A percentile compares a stretch with the other conserved stretches of the same genome.
Conservation (phyloP, 2,113 vertebrate genomes). For the Callocephalon fimbriatum region DNA sequence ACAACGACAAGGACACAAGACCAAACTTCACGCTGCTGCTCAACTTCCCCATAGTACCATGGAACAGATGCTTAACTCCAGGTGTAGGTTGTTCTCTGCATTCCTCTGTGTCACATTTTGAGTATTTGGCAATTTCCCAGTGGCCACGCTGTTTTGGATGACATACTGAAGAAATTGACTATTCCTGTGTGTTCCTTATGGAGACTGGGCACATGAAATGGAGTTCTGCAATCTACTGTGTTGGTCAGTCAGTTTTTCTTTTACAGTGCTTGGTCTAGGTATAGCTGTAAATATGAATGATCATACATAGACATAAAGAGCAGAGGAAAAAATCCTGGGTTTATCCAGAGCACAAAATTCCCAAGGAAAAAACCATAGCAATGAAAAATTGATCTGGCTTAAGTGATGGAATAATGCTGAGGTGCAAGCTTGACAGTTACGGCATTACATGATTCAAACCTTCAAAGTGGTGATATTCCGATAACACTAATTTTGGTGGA, state of each 20-base stretch:
- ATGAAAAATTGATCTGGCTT: not conserved
- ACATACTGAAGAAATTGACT: not conserved
- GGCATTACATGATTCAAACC: not conserved
- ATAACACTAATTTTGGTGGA: not conserved
- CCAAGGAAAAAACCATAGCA: not conserved
- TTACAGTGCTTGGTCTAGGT: not conserved
- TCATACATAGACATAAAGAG: rapidly evolving
- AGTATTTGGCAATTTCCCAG: not conserved
- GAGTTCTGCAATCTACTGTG: not conserved
- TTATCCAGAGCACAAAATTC: not conserved
- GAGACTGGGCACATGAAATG: not conserved
- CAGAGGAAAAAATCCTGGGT: not conserved
- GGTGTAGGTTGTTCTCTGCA: not conserved
- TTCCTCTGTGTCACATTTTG: rapidly evolving
- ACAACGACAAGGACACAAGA: not conserved
- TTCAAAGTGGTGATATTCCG: not conserved
- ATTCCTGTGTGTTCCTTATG: not conserved
- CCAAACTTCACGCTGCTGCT: not conserved
- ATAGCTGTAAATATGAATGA: not conserved
- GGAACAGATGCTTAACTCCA: not conserved
- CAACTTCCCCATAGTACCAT: rapidly evolving
- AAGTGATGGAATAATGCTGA: not conserved
- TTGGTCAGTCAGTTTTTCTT: not conserved
- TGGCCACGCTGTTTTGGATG: not conserved
- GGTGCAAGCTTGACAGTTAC: not conserved